A percentile compares a stretch with the other conserved stretches of the same genome.
phyloP scores from a whole-genome alignment of 2,797 vertebrate species.

The Phoxinus dragarum region DNA sequence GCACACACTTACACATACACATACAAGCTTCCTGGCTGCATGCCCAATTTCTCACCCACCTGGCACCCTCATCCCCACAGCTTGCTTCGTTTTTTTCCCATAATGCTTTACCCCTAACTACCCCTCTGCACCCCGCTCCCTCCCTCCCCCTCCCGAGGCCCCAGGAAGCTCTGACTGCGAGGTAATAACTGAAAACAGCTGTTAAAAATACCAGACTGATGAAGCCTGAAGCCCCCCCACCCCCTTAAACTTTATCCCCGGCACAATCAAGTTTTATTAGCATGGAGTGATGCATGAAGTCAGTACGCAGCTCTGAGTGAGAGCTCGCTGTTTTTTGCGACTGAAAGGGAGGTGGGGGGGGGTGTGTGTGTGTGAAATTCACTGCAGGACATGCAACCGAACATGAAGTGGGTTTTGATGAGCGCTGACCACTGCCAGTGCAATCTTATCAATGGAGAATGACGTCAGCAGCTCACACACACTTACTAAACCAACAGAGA shows the following conservation, averaged over 20 bases:
- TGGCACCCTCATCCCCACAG: conserved; percentile 15
- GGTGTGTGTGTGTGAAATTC: background rate
- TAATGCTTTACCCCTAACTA: conserved; percentile 31
- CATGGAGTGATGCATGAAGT: conserved; percentile 69
- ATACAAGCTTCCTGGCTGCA: background rate
- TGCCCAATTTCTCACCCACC: conserved; percentile 18
- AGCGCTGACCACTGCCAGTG: conserved; percentile 40
- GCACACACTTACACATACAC: background rate
- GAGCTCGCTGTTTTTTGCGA: conserved; percentile 49
- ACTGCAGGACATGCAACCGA: background rate
- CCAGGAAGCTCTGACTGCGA: conserved; percentile 73
- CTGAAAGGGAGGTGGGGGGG: background rate
- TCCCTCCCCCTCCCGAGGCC: conserved; percentile 63
- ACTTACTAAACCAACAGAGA: conserved; percentile 42
- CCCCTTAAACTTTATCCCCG: conserved; percentile 62
- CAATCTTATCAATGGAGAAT: conserved; percentile 53
- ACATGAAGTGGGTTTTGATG: conserved; percentile 42
- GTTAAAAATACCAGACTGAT: conserved; percentile 76
- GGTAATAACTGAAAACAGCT: conserved; percentile 79
- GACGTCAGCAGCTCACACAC: conserved; percentile 45
- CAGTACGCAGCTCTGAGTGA: conserved; percentile 58
- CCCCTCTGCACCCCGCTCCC: conserved; percentile 39
- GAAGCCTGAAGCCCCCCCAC: conserved; percentile 64
- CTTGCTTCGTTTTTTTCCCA: conserved; percentile 13
- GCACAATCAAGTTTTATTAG: conserved; percentile 72